Base-by-base conservation (phyloP, 1,140 invertebrate genomes). In the Bathynomus jamesi region DNA sequence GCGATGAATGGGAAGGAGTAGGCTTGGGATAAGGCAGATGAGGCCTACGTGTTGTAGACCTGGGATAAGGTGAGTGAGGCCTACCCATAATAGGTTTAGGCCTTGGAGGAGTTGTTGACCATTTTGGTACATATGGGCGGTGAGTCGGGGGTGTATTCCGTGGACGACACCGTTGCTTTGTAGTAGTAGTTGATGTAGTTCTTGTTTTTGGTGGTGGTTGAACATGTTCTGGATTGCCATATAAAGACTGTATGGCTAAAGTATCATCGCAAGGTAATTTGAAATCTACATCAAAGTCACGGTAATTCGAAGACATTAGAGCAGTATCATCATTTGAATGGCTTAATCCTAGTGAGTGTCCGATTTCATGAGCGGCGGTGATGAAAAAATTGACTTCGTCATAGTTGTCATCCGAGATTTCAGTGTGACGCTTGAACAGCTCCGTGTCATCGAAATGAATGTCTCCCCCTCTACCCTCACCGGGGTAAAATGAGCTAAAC, bases 261-360 rank as follows among this genome's bases (percentile, higher is more conserved):
- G 80, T 80, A 75, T 84, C 83, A 69, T 84, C 83, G 60, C 78
- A 70, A 27, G 79, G 80, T 24, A 84, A 78, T 25, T 68, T 65
- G 32, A 83, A 81, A 53, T 79, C 77, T 27, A 78, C 75, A n/a
- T 65, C 68, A 65, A 81, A 82, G 3, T 81, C 82, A 66, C 80
- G 79, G 81, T 97, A 98, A 90, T 91, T 96, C 0, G 94, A 93
- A 81, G 89, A 94, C 95, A 97, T 98, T 28, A 96, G 85, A 0
- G 94, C 91, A n/a, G 89, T 89, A 76, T 87, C 84, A 21, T 91
- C 91, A 30, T 90, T 89, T 68, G 93, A 95, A 83, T 98, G 94
- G 61, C 91, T 89, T 40, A 98, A 83, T 13, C 94, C 94, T 28
- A 98, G 83, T 5, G 93, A 94, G 82, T 97, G 94, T 5, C 94